Percentiles rank a stretch among this genome's conserved stretches.
These are phyloP conservation scores for Gila orcuttii DNA, from an alignment of 2,113 vertebrate genomes.

Conservation along the genomic window DNA sequence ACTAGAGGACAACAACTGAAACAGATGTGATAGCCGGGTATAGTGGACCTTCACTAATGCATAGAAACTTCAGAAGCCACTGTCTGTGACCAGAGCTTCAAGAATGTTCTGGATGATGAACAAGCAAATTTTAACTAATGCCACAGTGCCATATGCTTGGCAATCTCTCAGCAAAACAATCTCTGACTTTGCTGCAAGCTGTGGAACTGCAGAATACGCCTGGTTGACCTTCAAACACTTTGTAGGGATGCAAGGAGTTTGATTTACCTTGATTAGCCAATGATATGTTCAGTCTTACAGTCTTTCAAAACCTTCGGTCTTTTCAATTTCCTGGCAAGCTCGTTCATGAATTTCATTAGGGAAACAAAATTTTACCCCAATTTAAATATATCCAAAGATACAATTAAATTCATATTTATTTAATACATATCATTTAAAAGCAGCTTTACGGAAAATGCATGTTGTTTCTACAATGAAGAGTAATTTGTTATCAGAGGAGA, in stretches of 20 bases:
- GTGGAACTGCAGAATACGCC: background rate
- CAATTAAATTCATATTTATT: no score
- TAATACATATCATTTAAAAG: no score
- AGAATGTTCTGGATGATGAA: conserved; percentile 46
- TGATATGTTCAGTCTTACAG: no score
- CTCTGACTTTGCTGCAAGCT: conserved; percentile 24
- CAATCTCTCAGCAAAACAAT: conserved; percentile 13
- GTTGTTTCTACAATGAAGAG: no score
- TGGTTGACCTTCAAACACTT: conserved; percentile 4
- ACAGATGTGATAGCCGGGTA: conserved; percentile 44
- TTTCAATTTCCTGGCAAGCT: background rate
- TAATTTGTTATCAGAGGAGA: no score
- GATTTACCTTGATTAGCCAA: background rate
- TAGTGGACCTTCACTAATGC: conserved; percentile 43
- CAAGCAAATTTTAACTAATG: conserved; percentile 50
- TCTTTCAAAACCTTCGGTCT: background rate
- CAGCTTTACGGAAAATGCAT: no score
- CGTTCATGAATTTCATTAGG: background rate
- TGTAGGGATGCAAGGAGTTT: background rate
- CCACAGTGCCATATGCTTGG: conserved; percentile 44
- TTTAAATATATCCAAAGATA: background rate
- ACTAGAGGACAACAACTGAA: conserved; percentile 17
- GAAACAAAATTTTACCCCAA: background rate
- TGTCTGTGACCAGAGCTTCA: conserved; percentile 44
- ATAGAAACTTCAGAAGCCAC: conserved; percentile 24